A percentile compares a stretch with the other conserved stretches of the same genome.
phyloP scores from a whole-genome alignment of 1,140 invertebrate genomes.

The Ceratosolen solmsi region DNA sequence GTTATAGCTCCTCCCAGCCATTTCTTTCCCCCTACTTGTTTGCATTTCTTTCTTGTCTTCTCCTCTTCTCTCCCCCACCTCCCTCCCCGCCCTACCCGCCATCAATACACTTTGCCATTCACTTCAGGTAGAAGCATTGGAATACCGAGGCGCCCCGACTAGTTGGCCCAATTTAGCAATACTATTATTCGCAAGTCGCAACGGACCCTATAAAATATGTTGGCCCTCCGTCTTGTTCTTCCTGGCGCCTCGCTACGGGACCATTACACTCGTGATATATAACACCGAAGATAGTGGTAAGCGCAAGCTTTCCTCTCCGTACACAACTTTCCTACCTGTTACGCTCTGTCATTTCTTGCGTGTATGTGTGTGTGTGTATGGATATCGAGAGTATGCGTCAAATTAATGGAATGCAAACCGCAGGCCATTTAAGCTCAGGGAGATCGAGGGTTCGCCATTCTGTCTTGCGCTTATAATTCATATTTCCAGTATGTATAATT shows the following conservation, averaged over 20 bases:
- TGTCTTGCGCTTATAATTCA: neutral
- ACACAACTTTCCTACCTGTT: neutral
- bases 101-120: too few species aligned
- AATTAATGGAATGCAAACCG: neutral
- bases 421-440: neutral
- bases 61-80: neutral
- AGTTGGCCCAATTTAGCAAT: conserved; percentile 21
- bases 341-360: neutral
- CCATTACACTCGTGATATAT: conserved; percentile 32
- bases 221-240: neutral
- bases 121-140: too few species aligned
- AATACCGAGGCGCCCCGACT: neutral
- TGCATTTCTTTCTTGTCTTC: neutral
- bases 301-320: neutral
- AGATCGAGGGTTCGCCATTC: neutral
- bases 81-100: too few species aligned
- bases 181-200: conserved; percentile 34
- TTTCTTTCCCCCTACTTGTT: neutral
- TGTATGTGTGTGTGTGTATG: neutral
- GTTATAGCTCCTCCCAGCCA: neutral
- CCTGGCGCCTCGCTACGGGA: neutral
- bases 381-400: neutral
- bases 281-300: conserved; percentile 7
- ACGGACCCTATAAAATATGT: conserved; percentile 17
- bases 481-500: too few species aligned